Conservation (phyloP, 1,140 invertebrate species). For the Trachelipus rathkii region DNA sequence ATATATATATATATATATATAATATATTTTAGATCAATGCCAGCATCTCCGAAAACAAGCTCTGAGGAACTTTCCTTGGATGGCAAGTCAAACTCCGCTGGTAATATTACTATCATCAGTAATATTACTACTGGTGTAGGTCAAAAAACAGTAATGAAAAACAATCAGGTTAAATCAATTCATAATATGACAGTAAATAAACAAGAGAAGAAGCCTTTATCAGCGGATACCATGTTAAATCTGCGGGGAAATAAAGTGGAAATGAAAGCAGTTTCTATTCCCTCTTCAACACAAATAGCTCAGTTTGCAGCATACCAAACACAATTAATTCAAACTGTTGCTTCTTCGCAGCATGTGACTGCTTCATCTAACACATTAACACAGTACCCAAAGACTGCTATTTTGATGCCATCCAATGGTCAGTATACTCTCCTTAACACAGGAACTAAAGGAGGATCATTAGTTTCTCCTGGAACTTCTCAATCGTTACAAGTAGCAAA, state of each 20-base stretch:
- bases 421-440: slow-evolving; percentile 36
- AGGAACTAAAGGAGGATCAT: slow-evolving; percentile 31
- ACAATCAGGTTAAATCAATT: slow-evolving; percentile 38
- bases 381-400: slow-evolving; percentile 31
- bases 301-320: not conserved
- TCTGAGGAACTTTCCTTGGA: not conserved
- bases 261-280: not conserved
- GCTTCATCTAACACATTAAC: slow-evolving; percentile 23
- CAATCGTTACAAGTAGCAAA: slow-evolving; percentile 35
- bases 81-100: not conserved
- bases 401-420: slow-evolving; percentile 35
- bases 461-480: slow-evolving; percentile 27
- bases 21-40: slow-evolving; percentile 39
- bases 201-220: slow-evolving; percentile 30
- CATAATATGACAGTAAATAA: slow-evolving; percentile 36
- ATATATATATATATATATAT: no score
- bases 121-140: slow-evolving; percentile 32
- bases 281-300: not conserved
- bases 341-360: slow-evolving; percentile 24
- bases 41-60: slow-evolving; percentile 33
- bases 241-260: slow-evolving; percentile 32
- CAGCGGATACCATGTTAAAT: slow-evolving; percentile 30
- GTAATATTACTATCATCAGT: slow-evolving; percentile 37
- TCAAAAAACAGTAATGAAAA: slow-evolving; percentile 39
- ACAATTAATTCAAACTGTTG: slow-evolving; percentile 24